Conservation (phyloP, 2,113 vertebrate genomes). For the Conger conger region DNA sequence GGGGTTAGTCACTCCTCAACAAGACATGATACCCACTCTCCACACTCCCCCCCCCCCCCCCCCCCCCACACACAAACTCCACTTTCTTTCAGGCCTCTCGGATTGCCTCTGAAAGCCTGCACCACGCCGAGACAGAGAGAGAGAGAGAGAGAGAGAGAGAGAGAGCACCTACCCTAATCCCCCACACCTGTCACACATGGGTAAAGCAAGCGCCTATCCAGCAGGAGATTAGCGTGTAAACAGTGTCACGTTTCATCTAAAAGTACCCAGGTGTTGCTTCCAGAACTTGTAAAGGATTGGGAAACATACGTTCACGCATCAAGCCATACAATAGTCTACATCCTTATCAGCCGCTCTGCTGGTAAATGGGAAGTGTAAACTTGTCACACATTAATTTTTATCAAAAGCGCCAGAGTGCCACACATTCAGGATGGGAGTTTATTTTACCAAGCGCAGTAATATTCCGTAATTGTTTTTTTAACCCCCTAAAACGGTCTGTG, state of each 20-base stretch:
- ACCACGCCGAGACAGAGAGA: neutral
- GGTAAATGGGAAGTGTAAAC: neutral
- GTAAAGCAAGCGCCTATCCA: neutral
- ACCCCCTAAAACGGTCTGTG: neutral
- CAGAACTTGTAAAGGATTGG: slow-evolving; percentile 1
- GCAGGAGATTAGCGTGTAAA: slow-evolving; percentile 13
- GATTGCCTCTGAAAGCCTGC: slow-evolving; percentile 12
- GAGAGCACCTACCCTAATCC: slow-evolving; percentile 7
- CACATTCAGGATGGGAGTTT: neutral
- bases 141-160: neutral
- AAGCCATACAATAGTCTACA: neutral
- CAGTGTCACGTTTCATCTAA: slow-evolving; percentile 19
- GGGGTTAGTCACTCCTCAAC: neutral
- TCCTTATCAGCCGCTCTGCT: neutral
- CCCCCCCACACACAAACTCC: neutral
- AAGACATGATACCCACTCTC: neutral
- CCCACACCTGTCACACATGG: slow-evolving; percentile 22
- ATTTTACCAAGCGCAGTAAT: neutral
- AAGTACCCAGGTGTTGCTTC: neutral
- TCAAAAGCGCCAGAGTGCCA: neutral
- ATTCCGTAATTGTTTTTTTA: neutral
- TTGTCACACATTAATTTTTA: neutral
- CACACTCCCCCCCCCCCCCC: too few relatives aligned
- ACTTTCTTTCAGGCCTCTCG: slow-evolving; percentile 11
- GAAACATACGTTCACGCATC: neutral